Evolutionary conservation across 92 coral and sea anemone genomes (phyloP), one percentile per base, ranked within the genome.

Genomic region (Siderastrea radians): DNA sequence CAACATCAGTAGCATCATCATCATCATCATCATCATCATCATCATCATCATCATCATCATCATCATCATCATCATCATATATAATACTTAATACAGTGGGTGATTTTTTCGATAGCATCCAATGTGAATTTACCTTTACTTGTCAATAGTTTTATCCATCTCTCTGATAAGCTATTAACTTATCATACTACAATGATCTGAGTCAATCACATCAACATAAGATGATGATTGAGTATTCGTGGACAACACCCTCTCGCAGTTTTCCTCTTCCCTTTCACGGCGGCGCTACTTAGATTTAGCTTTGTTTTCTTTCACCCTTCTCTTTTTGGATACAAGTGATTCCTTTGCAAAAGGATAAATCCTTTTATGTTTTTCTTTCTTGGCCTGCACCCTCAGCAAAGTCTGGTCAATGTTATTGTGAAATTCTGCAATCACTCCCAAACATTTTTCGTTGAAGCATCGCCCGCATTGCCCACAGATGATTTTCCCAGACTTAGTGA

Each of bases 351-450:
- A 26, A 26, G 38, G 38, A 26, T 26, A 26, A 0, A 26, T 69
- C 75, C 81, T 85, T 62, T 84, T 84, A 85, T 89, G 85, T 57
- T 84, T 89, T 77, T 89, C 91, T 88, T 89, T 65, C 88, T 26
- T 26, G 88, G 38, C 59, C 75, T 87, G 47, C 43, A 13, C 60
- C 53, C 78, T 80, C 48, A 76, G 52, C 75, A 87, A 74, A 54
- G 78, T 71, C 73, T 83, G 75, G 61, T 47, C 61, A 49, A 89
- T 67, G 64, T 83, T 83, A 49, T 14, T 83, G 52, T 89, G 73
- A 73, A 89, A 89, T 19, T 74, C 61, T 61, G 87, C 26, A 69
- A 88, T 81, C 53, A 53, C 54, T 53, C 79, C 76, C 60, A 62
- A 83, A 70, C 88, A 82, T 73, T 88, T 26, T 26, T 26, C 38